phyloP scores from a whole-genome alignment of 2,113 vertebrate species.

The Eurypyga helias region DNA sequence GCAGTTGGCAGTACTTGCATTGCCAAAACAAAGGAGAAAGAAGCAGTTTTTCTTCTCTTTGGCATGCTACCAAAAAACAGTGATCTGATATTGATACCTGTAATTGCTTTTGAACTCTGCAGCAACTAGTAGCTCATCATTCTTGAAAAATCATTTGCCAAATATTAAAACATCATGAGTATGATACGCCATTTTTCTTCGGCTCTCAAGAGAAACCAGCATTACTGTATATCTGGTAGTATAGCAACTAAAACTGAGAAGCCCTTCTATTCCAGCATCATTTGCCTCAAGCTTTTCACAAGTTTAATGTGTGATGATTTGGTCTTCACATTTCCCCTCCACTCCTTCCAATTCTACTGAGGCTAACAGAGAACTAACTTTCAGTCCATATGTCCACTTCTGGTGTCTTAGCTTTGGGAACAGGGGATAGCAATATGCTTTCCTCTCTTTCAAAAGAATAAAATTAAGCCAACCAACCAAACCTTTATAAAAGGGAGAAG shows the following conservation, averaged over 20 bases:
- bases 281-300: neutral
- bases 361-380: neutral
- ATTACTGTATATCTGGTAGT: neutral
- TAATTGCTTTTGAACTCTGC: neutral
- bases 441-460: neutral
- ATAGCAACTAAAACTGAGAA: neutral
- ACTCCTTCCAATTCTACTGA: neutral
- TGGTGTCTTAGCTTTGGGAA: neutral
- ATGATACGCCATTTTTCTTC: neutral
- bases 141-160: neutral
- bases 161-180: neutral
- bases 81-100: neutral
- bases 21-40: neutral
- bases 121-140: neutral
- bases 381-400: neutral
- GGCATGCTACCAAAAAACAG: neutral
- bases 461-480: neutral
- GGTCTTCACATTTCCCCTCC: neutral
- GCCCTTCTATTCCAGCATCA: neutral
- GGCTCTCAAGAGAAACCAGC: neutral
- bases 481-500: neutral
- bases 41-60: neutral
- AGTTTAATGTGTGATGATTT: neutral
- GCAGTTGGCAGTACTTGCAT: neutral
- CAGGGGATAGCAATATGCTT: neutral